Evolutionary conservation across 1,140 invertebrate species (phyloP), one percentile per base, ranked within the genome.

Genomic region (Leptinotarsa undecemlineata): DNA sequence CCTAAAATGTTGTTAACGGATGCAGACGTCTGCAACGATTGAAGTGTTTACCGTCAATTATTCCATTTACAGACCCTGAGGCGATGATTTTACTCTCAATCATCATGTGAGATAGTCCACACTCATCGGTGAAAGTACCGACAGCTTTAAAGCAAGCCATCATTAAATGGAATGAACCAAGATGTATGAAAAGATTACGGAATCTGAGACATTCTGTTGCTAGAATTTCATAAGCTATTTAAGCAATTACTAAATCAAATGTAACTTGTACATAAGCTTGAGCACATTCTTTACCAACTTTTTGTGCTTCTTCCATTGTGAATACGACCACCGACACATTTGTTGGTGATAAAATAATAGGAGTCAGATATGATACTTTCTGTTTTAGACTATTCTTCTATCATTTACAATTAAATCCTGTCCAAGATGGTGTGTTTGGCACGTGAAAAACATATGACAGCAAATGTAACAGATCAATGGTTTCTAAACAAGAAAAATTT

Each of bases 401-500:
- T 21, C 33, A 77, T 74, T 68, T 74, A 33, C 66, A 62, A 23
- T 73, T 4, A 73, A 75, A 84, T 51, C 81, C 83, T 42, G 81
- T 72, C 81, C 79, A 85, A 81, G 83, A 82, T 20, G 81, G 78
- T 75, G 76, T 64, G n/a, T 73, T 23, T 19, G 47, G 17, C 61
- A 76, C 48, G 3, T 72, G 48, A 17, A 47, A 17, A 15, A 57
- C 20, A 23, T 68, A 73, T 47, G 26, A 77, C 19, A 74, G 19
- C 66, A 77, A 68, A 77, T 48, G 21, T 47, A 74, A 70, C 21
- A 61, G 63, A n/a, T 26, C 48, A 48, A 62, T 70, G 63, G 69
- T 70, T 70, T 57, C 2, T 15, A 21, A 57, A 47, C 71, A 77
- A 74, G 33, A 20, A 81, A 78, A 0, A 19, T 73, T 76, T 60